Evolutionary conservation across 1,140 invertebrate species (phyloP).

Genomic region (Drosophila tropicalis): DNA sequence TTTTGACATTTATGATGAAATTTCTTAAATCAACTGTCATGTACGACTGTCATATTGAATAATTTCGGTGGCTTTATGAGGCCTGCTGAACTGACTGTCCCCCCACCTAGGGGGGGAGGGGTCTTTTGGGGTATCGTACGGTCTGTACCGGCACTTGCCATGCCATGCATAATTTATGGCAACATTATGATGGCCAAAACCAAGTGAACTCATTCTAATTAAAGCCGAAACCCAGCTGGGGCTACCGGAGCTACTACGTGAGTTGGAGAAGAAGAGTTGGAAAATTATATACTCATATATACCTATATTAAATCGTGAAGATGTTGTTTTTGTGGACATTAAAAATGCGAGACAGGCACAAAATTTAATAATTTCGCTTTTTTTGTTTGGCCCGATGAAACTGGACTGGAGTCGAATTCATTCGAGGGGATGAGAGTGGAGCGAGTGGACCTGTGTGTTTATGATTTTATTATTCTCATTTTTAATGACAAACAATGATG

Average conservation of each 20-base stretch:
- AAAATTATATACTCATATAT: constrained; percentile 30
- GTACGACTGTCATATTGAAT: constrained; percentile 79
- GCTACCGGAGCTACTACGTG: background rate
- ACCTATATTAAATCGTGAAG: constrained; percentile 35
- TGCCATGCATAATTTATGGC: constrained; percentile 78
- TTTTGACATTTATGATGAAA: constrained; percentile 82
- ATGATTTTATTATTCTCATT: constrained; percentile 80
- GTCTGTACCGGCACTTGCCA: constrained; percentile 52
- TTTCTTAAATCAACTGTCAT: constrained; percentile 80
- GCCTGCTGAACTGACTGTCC: constrained; percentile 3
- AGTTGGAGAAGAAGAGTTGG: constrained; percentile 14
- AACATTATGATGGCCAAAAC: constrained; percentile 50
- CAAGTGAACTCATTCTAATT: constrained; percentile 79
- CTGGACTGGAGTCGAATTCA: background rate
- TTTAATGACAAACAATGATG: constrained; percentile 78
- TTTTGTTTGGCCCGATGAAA: constrained; percentile 20
- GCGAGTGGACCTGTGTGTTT: constrained; percentile 41
- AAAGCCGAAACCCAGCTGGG: constrained; percentile 35
- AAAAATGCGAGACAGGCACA: constrained; percentile 73
- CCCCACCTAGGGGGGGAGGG: too few relatives aligned
- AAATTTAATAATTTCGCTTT: constrained; percentile 82
- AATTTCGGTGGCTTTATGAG: constrained; percentile 64
- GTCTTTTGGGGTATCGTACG: constrained; percentile 2
- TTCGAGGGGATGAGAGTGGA: background rate
- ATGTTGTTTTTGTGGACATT: constrained; percentile 62